Evolutionary conservation across 2,113 vertebrate species (phyloP).

Genomic region (Solenodon paradoxus): DNA sequence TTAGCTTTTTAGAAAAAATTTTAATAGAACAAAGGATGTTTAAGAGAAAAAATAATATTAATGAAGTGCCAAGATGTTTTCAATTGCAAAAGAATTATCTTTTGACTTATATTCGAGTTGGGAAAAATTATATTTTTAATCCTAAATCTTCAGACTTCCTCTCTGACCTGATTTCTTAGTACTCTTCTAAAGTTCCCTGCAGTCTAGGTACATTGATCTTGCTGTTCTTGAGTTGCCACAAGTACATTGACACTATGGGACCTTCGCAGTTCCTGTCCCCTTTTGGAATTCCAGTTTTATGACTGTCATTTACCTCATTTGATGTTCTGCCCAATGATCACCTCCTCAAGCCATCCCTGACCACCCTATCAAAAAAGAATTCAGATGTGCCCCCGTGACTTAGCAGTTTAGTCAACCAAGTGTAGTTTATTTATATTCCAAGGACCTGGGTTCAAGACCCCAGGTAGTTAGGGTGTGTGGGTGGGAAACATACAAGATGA

Average conservation of each 20-base stretch:
- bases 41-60: constrained; percentile 2
- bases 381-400: no score
- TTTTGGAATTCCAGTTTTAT: not conserved
- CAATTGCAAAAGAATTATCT: not conserved
- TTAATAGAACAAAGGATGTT: not conserved
- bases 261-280: not conserved
- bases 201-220: not conserved
- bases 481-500: no score
- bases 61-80: not conserved
- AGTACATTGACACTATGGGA: no score
- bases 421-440: no score
- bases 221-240: not conserved
- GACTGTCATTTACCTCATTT: not conserved
- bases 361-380: not conserved
- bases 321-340: not conserved
- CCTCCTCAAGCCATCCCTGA: not conserved
- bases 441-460: no score
- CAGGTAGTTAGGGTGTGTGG: no score
- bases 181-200: not conserved
- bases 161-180: not conserved
- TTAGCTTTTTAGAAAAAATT: not conserved
- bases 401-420: no score
- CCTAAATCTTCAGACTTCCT: not conserved
- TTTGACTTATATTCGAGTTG: not conserved
- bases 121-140: constrained; percentile 13